These are phyloP conservation scores for Sporophila hypoxantha DNA, from an alignment of 2,113 vertebrate genomes.

Conservation along the genomic window DNA sequence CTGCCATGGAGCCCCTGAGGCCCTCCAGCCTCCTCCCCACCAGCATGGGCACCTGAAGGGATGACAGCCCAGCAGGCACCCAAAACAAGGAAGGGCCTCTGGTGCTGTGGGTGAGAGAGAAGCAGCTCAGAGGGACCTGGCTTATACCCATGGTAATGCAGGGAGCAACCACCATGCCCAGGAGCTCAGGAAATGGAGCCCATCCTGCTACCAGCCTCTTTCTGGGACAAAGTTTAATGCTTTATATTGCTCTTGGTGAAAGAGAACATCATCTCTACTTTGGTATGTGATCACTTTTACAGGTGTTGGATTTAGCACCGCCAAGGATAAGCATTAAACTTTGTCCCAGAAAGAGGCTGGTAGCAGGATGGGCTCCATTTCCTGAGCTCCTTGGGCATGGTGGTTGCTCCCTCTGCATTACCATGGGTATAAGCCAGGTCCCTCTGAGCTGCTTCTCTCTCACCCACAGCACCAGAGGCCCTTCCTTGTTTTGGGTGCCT, in stretches of 20 bases:
- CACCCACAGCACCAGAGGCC: not conserved
- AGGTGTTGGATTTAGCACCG: not conserved
- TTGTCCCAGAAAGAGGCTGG: not conserved
- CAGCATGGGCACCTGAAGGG: not conserved
- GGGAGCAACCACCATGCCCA: not conserved
- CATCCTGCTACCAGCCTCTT: no score
- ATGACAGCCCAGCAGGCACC: fast-evolving
- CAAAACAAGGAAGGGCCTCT: no score
- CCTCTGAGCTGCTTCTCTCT: not conserved
- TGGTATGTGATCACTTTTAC: no score
- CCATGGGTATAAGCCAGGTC: not conserved
- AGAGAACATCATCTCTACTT: not conserved
- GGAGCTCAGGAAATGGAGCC: not conserved
- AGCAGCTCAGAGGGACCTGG: not conserved
- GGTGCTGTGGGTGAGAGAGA: not conserved
- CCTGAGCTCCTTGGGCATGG: not conserved
- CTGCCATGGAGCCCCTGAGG: not conserved
- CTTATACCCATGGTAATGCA: fast-evolving
- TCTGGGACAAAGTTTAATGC: not conserved
- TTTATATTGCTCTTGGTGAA: not conserved
- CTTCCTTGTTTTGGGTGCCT: fast-evolving
- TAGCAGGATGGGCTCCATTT: not conserved
- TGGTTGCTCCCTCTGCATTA: not conserved
- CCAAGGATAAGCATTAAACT: no score
- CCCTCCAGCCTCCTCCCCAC: not conserved